These are phyloP conservation scores for Serrognathus titanus DNA, from an alignment of 2,888 invertebrate species.

Conservation along the genomic window DNA sequence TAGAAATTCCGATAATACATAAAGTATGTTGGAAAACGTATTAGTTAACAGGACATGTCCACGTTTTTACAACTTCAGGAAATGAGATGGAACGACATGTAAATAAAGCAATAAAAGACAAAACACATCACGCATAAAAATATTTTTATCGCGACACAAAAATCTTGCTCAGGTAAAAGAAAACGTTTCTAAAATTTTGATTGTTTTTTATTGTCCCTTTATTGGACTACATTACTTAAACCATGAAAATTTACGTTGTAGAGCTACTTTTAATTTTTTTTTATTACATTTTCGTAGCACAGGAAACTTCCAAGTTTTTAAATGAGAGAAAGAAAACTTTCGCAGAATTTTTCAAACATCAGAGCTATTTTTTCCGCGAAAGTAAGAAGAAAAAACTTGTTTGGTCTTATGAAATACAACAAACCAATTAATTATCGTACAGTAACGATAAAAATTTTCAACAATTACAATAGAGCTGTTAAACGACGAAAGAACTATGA, in stretches of 20 bases:
- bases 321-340: too few species aligned
- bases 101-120: constrained; percentile 43
- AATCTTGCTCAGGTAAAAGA: constrained; percentile 39
- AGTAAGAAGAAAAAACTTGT: too few species aligned
- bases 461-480: constrained; percentile 22
- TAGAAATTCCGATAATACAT: constrained; percentile 3
- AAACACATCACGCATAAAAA: constrained; percentile 42
- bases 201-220: constrained; percentile 27
- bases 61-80: constrained; percentile 42
- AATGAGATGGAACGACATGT: constrained; percentile 40
- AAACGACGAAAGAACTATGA: constrained; percentile 18
- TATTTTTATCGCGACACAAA: constrained; percentile 38
- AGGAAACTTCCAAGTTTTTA: too few species aligned
- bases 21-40: constrained; percentile 7
- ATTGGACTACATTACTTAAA: constrained; percentile 10
- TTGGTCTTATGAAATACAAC: not conserved
- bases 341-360: too few species aligned
- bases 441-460: constrained; percentile 14
- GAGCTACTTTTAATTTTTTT: constrained; percentile 8
- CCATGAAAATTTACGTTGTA: constrained; percentile 6
- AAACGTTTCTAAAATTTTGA: constrained; percentile 39
- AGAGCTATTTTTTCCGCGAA: too few species aligned
- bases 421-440: not conserved
- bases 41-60: constrained; percentile 38
- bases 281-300: too few species aligned